Percentiles rank a stretch among this genome's conserved stretches.
Evolutionary conservation across 2,113 vertebrate species (phyloP).

Genomic region (Lampris incognitus): DNA sequence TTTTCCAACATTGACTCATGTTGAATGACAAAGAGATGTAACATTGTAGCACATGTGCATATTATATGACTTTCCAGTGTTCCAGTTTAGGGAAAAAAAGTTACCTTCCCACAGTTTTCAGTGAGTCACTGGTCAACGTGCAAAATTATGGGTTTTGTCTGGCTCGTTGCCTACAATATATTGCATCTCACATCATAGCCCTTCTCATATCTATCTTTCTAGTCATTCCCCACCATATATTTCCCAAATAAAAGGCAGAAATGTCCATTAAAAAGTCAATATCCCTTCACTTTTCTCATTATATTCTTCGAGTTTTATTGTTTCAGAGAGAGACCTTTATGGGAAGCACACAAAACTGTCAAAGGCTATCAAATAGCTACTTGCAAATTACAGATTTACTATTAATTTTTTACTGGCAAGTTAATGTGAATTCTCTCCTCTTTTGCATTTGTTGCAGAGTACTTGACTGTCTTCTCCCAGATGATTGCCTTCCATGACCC

Average conservation of each 20-base stretch:
- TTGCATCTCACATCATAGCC: not conserved
- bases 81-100: not conserved
- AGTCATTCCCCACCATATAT: no score
- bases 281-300: not conserved
- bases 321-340: no score
- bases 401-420: conserved; percentile 3
- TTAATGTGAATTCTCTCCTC: not conserved
- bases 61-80: conserved; percentile 13
- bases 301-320: no score
- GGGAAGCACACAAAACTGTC: no score
- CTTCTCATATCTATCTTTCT: no score
- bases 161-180: not conserved
- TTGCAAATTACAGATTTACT: not conserved
- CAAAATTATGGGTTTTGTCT: not conserved
- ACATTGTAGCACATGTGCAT: conserved; percentile 2
- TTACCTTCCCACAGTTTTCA: not conserved
- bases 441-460: conserved; percentile 84
- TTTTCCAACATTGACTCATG: conserved; percentile 25
- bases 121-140: not conserved
- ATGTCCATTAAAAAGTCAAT: no score
- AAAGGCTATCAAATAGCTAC: no score
- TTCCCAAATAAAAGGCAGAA: no score
- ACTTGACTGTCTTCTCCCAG: conserved; percentile 98
- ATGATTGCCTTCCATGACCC: conserved; percentile 99
- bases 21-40: conserved; percentile 11